Percentiles rank a stretch among this genome's conserved stretches.
Evolutionary conservation across 1,140 invertebrate genomes (phyloP).

Genomic region (Hypsibius dujardini): DNA sequence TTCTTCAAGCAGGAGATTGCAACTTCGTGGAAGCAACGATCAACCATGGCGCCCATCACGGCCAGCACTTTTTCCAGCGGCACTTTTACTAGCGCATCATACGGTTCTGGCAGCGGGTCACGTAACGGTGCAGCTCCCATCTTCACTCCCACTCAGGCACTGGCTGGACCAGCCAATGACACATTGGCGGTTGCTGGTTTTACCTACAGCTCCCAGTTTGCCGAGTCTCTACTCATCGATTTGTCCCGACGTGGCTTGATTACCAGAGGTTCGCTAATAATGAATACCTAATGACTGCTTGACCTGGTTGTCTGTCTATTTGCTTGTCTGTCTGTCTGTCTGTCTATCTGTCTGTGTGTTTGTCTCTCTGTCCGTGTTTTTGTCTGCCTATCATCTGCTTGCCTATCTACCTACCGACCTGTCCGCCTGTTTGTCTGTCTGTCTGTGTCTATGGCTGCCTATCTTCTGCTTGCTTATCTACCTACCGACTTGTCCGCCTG

Average conservation of each 20-base stretch:
- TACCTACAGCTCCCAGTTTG: conserved; percentile 5
- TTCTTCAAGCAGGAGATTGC: conserved; percentile 13
- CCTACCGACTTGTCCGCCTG: too few species aligned
- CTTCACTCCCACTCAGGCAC: not conserved
- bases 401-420: too few species aligned
- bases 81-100: not conserved
- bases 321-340: too few species aligned
- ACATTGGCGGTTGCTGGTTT: not conserved
- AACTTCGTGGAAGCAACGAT: not conserved
- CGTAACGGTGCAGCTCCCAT: not conserved
- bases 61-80: not conserved
- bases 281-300: too few species aligned
- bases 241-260: not conserved
- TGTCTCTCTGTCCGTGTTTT: too few species aligned
- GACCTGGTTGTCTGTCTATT: too few species aligned
- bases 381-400: too few species aligned
- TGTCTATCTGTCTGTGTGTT: too few species aligned
- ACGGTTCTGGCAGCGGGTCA: not conserved
- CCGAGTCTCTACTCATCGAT: not conserved
- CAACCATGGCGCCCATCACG: not conserved
- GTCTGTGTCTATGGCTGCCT: too few species aligned
- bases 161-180: not conserved
- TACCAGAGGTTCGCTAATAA: too few species aligned
- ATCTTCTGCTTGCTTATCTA: too few species aligned
- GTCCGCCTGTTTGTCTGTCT: too few species aligned